Evolutionary conservation across 2,888 invertebrate genomes (phyloP), one percentile per base, ranked within the genome.

Genomic region (Cordilura impudica): DNA sequence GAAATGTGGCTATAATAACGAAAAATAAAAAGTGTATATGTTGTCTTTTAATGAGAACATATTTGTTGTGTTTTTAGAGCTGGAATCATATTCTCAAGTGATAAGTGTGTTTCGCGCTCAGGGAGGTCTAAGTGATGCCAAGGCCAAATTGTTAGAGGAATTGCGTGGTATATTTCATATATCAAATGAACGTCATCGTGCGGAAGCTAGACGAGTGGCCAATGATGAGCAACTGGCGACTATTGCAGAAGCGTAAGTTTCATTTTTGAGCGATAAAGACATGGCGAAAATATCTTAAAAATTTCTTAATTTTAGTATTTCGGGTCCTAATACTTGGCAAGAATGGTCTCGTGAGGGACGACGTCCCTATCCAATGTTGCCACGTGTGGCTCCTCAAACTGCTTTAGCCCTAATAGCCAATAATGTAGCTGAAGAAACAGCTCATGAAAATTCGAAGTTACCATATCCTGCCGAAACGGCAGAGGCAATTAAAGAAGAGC

Each of bases 51-150:
- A 19, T 12, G 12, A 31, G 12, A 21, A 12, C 6, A 4, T 6
- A 8, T 26, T 51, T 54, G n/a, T 21, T 47, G 14, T 39, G 89
- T 26, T 74, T 78, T 56, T 66, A 97, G 97, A 98, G 92, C 91
- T 98, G 89, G 97, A 97, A 91, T 96, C 97, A 83, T 98, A 97
- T 92, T 94, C 96, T 86, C 94, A 94, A 90, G 93, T 97, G 89
- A 94, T 98, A 77, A 95, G 95, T 87, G 97, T 96, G 85, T 93
- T 98, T 89, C 93, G 98, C 90, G 97, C 97, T 85, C 97, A 97
- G 91, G 98, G 98, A 83, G 93, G 94, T 86, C 93, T 97, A 78
- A 95, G 93, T 88, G 93, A 94, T 86, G 94, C 94, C 87, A 97
- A 97, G 92, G 94, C 94, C 88, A 95, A 94, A 90, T 90, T 97